Base-by-base conservation (phyloP, 1,140 invertebrate species). In the Eumeta japonica region DNA sequence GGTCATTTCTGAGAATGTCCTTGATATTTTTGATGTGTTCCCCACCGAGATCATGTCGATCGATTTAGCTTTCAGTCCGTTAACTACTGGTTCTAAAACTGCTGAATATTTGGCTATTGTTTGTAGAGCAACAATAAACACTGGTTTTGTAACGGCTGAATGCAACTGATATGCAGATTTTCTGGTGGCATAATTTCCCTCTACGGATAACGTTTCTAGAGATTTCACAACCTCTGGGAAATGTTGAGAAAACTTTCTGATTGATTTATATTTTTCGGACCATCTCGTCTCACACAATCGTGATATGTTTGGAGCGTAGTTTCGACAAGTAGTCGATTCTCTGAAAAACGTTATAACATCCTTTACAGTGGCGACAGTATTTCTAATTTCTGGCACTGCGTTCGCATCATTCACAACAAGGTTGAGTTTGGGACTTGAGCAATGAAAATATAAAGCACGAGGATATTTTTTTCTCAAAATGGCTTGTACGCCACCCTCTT, bases 371-470 rank as follows among this genome's bases (percentile, higher is more conserved):
- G 43, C 49, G 37, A 55, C 48, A 13, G 48, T 40, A 36, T 62
- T 63, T 48, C 50, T 29, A 41, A 66, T 53, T 51, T 61, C 50
- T 24, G 46, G 45, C 35, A 61, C n/a, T 16, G 2, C 20, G 31
- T 49, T 60, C 13, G 50, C 17, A 39, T 62, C 55, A 54, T 62
- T 67, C 3, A 62, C 39, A 11, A 68, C 57, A 28, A 67, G 42
- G 50, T 68, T 65, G 28, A 71, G 43, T 47, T 52, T 62, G 37
- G 67, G 66, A 35, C 17, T 47, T 15, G 55, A 41, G 34, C 55
- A 67, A 50, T 70, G 58, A 49, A 67, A 62, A 39, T 40, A 64
- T 14, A 58, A 35, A 7, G 57, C 60, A 50, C 51, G 58, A 2
- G 38, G 36, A 38, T 63, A 58, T 39, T 56, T 58, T 45, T 57